Conservation (phyloP, 2,888 invertebrate species). For the Caenorhabditis sp. region DNA sequence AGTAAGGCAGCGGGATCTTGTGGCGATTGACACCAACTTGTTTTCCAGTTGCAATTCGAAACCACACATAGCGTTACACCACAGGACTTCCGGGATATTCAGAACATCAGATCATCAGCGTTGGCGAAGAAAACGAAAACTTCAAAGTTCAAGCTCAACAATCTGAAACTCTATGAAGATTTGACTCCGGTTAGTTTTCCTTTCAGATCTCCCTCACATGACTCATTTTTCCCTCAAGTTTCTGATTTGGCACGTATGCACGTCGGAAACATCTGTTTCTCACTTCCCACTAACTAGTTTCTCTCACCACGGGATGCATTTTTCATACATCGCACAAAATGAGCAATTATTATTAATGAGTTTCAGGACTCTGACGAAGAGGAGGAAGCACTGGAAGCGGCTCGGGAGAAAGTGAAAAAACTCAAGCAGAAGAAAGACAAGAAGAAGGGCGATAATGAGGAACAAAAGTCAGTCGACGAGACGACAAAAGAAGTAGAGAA, state of each 20-base stretch:
- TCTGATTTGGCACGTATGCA: neutral
- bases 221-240: constrained; percentile 4
- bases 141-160: constrained; percentile 78
- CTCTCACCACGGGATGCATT: constrained; percentile 7
- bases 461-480: constrained; percentile 56
- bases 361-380: constrained; percentile 24
- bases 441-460: constrained; percentile 29
- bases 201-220: neutral
- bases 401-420: constrained; percentile 37
- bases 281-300: neutral
- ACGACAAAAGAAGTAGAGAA: constrained; percentile 31
- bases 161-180: constrained; percentile 77
- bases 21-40: neutral
- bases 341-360: constrained; percentile 46
- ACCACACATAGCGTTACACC: constrained; percentile 67
- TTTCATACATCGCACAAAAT: neutral
- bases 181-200: constrained; percentile 51
- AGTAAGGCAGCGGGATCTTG: constrained; percentile 22
- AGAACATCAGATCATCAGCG: constrained; percentile 80
- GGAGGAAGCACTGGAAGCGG: neutral
- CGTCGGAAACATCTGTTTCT: constrained; percentile 20
- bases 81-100: constrained; percentile 81
- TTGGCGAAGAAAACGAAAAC: constrained; percentile 82
- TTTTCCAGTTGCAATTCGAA: constrained; percentile 48
- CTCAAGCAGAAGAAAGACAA: constrained; percentile 30